phyloP scores from a whole-genome alignment of 2,797 vertebrate genomes.

The Amblyopsis hoosieri region DNA sequence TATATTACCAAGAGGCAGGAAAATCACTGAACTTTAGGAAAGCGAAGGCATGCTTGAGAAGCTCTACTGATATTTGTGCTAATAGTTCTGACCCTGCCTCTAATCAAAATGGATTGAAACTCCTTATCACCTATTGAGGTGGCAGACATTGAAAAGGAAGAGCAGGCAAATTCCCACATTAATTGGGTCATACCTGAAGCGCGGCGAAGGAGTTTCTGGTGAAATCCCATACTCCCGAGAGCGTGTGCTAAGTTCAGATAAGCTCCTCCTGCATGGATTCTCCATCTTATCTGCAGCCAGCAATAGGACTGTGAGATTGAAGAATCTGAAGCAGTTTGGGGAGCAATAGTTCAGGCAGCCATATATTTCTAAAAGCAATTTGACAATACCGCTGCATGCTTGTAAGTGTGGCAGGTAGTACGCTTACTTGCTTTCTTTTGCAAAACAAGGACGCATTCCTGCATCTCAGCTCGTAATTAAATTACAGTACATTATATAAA shows the following conservation, averaged over 20 bases:
- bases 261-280: constrained; percentile 85
- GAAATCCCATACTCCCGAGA: constrained; percentile 79
- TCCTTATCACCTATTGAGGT: constrained; percentile 70
- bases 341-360: constrained; percentile 78
- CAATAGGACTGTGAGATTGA: constrained; percentile 79
- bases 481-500: too few species aligned
- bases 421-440: too few species aligned
- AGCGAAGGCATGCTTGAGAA: constrained; percentile 23
- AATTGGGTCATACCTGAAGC: constrained; percentile 82
- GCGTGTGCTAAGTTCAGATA: constrained; percentile 87
- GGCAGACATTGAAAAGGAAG: constrained; percentile 52
- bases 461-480: too few species aligned
- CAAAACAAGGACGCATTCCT: too few species aligned
- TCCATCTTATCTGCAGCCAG: constrained; percentile 77
- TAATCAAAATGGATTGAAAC: constrained; percentile 45
- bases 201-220: constrained; percentile 66
- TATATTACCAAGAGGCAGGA: constrained; percentile 1
- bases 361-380: constrained; percentile 75
- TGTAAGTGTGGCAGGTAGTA: constrained; percentile 57
- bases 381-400: constrained; percentile 70
- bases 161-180: constrained; percentile 67
- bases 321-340: constrained; percentile 75
- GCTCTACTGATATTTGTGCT: constrained; percentile 26
- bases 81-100: constrained; percentile 39
- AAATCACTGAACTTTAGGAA: constrained; percentile 9